Base-by-base conservation (phyloP, 1,140 invertebrate genomes). In the Microplitis mediator region DNA sequence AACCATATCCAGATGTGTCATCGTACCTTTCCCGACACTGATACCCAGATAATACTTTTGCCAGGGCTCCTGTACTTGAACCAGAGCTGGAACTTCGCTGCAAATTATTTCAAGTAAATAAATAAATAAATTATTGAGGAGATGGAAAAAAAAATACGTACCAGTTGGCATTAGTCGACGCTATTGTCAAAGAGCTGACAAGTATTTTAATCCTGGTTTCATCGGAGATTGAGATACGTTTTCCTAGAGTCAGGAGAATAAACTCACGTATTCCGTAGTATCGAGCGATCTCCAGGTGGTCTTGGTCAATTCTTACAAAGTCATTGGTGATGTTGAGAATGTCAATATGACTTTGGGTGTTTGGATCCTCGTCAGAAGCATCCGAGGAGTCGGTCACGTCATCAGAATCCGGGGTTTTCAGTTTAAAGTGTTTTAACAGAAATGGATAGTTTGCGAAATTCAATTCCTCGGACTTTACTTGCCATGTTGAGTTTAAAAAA, bases 191-290 rank as follows among this genome's bases (percentile, higher is more conserved):
- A 13, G 95, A 95, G 84, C 96, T 97, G 45, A 97, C 83, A 3
- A 98, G 87, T 72, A 97, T 89, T 88, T 96, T 97, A 50, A 94
- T 91, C 80, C 91, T 89, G 74, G 93, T 95, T 78, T 97, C 94
- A 75, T 91, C 92, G 1, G 89, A 88, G 71, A 97, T 91, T 51
- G 90, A 89, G 69, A 80, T 81, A 71, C 81, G 85, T 75, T 86
- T 86, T 23, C 85, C 80, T 9, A 95, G 92, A 74, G 89, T 89
- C 51, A 98, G 84, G 66, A 97, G 90, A 52, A 97, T 83, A 86
- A 96, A 98, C 77, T 96, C 91, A 80, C 93, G 90, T 8, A 98
- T 78, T 0, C 95, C 95, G 88, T 94, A 98, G 88, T 93, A 94
- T 72, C 86, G 85, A 51, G 89, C 90, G 71, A 94, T 85, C 52